phyloP scores from a whole-genome alignment of 2,113 vertebrate genomes.

The Caranx ignobilis region DNA sequence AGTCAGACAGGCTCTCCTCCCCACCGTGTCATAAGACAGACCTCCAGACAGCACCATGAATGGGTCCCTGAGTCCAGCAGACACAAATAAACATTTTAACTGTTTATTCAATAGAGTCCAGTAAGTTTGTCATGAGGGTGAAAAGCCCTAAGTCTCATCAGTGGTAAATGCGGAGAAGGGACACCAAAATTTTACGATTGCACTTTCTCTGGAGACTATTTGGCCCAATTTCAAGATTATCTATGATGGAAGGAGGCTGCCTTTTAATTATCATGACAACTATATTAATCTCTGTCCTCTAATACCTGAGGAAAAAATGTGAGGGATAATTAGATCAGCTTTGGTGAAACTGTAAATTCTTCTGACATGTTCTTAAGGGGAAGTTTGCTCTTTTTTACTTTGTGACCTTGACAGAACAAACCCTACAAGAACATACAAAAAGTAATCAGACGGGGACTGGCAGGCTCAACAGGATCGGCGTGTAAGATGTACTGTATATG shows the following conservation, averaged over 20 bases:
- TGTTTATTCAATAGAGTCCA: background rate
- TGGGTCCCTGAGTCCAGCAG: slow-evolving; percentile 77
- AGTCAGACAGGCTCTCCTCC: slow-evolving; percentile 96
- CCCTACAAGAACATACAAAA: background rate
- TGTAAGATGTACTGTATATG: background rate
- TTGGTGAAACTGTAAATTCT: slow-evolving; percentile 27
- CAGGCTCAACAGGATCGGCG: background rate
- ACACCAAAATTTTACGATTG: slow-evolving; percentile 13
- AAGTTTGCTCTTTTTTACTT: slow-evolving; percentile 10
- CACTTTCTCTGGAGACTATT: slow-evolving; percentile 45
- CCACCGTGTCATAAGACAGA: slow-evolving; percentile 96
- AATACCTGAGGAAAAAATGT: slow-evolving; percentile 22
- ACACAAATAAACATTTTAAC: slow-evolving; percentile 23
- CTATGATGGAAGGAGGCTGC: slow-evolving; percentile 10
- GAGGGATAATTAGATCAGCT: slow-evolving; percentile 51
- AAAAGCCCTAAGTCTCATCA: background rate
- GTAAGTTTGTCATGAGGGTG: background rate
- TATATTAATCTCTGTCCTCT: slow-evolving; percentile 59
- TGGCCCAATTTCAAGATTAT: slow-evolving; percentile 54
- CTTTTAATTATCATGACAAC: slow-evolving; percentile 58
- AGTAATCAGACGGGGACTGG: background rate
- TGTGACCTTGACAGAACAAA: slow-evolving; percentile 1
- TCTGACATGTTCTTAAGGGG: background rate
- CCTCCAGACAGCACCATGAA: slow-evolving; percentile 98
- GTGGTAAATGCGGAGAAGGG: slow-evolving; percentile 20